Evolutionary conservation across 2,797 vertebrate species (phyloP), one percentile per base, ranked within the genome.

Genomic region (Pseudochromis fuscus): DNA sequence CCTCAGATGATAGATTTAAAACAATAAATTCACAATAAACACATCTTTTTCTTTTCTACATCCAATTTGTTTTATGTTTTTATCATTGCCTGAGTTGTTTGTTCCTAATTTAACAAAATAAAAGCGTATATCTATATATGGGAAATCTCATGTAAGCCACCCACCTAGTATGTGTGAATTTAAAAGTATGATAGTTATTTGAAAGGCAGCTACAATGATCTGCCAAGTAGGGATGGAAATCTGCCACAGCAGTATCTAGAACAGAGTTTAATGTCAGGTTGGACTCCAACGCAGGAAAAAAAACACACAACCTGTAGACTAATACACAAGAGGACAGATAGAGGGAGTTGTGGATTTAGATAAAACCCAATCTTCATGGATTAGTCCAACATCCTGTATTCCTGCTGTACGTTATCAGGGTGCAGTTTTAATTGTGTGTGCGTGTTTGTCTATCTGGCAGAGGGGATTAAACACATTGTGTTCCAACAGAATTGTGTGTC

Each of bases 371-470:
- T 72, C 75, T 66, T 64, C 42, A 12, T 70, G 85, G 77, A 81
- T 82, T 84, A 77, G 35, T 16, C 25, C 66, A 58, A 78, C 33
- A 68, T 70, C 53, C 50, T 52, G 50, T 23, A 56, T 72, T 49
- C 48, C 56, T 80, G 37, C 56, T 62, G 57, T 60, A 72, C 68
- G 50, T 57, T 31, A 69, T 69, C 76, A 50, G 60, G 71, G n/a
- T 10, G 24, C 66, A 24, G 46, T 63, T 75, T 83, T 35, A 68
- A 74, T 50, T 24, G 11, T 55, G 59, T 77, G 59, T 68, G 53
- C 16, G 1, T 72, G 62, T 81, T 75, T 82, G 72, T 87, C 81
- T 80, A 69, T 80, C 77, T 78, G 74, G 81, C 81, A 76, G 30
- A 75, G 58, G 28, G 31, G 68, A 80, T 75, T 79, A 85, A 76